Conservation (phyloP, 2,797 vertebrate species). For the Rhinoraja longicauda region DNA sequence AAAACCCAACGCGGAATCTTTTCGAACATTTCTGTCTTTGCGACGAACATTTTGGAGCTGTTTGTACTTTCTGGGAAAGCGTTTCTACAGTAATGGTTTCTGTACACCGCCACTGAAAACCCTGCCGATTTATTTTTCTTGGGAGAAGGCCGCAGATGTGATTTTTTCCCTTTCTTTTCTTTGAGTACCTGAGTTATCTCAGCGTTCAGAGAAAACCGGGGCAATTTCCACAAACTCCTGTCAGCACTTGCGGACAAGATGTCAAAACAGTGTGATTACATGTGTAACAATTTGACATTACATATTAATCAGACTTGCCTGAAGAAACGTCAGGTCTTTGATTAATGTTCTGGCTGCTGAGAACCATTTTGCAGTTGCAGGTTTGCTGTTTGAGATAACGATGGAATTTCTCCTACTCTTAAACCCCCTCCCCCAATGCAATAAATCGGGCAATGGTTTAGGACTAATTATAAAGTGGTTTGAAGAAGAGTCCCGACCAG, state of each 20-base stretch:
- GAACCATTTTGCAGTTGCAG: slow-evolving; percentile 65
- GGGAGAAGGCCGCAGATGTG: slow-evolving; percentile 30
- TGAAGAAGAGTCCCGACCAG: neutral
- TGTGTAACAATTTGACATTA: slow-evolving; percentile 66
- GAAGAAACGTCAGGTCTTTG: slow-evolving; percentile 62
- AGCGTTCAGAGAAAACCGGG: slow-evolving; percentile 46
- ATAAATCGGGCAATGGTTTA: slow-evolving; percentile 45
- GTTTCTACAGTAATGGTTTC: slow-evolving; percentile 13
- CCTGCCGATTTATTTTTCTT: slow-evolving; percentile 48
- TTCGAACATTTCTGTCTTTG: neutral
- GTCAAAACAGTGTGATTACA: slow-evolving; percentile 83
- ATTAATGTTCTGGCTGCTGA: slow-evolving; percentile 82
- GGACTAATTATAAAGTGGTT: neutral
- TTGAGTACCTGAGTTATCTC: slow-evolving; percentile 38
- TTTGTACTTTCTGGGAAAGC: neutral
- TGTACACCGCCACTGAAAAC: slow-evolving; percentile 17
- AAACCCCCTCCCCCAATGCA: slow-evolving; percentile 45
- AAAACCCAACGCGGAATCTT: neutral
- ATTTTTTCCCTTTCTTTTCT: neutral
- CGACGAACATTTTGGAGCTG: neutral
- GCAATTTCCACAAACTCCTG: slow-evolving; percentile 59
- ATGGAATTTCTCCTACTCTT: slow-evolving; percentile 50
- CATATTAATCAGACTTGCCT: slow-evolving; percentile 68
- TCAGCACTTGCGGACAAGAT: slow-evolving; percentile 69
- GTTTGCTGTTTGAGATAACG: slow-evolving; percentile 70